A percentile compares a stretch with the other conserved stretches of the same genome.
These are phyloP conservation scores for Sepioteuthis lessoniana DNA, from an alignment of 2,888 invertebrate genomes.

Conservation along the genomic window DNA sequence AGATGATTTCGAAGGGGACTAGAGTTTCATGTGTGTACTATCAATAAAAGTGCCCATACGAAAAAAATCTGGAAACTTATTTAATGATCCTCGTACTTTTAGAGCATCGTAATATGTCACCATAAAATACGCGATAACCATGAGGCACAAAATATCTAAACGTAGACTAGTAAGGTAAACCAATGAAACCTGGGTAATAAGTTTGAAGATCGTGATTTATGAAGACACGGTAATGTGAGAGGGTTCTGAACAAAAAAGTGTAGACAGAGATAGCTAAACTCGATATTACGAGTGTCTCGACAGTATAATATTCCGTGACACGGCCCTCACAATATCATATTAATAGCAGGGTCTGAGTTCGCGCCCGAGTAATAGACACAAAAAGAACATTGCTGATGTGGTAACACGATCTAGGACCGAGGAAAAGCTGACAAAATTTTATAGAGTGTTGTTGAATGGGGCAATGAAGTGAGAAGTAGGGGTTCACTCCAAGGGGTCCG, in stretches of 20 bases:
- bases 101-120: too few species aligned
- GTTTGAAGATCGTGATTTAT: neutral
- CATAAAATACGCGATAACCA: neutral
- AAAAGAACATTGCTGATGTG: neutral
- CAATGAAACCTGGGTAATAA: neutral
- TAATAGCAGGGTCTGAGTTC: neutral
- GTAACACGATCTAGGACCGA: neutral
- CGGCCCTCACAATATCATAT: neutral
- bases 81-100: too few species aligned
- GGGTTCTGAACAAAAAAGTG: neutral
- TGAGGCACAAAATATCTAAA: neutral
- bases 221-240: neutral
- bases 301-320: neutral
- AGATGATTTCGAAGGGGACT: too few species aligned
- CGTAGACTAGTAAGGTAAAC: neutral
- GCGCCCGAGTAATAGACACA: neutral
- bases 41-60: too few species aligned
- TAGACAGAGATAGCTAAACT: neutral
- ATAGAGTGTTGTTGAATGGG: neutral
- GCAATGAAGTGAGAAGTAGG: neutral
- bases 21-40: too few species aligned
- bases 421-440: neutral
- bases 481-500: neutral
- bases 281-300: neutral
- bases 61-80: too few species aligned